Evolutionary conservation across 2,113 vertebrate genomes (phyloP).

Genomic region (Abramis brama): DNA sequence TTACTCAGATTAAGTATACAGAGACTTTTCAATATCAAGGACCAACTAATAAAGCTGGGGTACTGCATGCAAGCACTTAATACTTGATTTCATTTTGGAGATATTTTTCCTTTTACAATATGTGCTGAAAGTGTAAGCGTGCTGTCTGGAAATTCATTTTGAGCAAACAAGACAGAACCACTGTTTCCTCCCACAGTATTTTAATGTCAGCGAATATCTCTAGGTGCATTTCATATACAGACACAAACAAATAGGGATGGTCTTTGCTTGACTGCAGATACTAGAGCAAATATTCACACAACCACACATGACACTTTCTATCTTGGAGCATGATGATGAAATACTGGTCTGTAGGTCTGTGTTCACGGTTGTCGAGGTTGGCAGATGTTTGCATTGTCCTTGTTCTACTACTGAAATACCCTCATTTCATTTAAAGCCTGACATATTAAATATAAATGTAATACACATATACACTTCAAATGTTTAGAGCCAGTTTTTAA

Average conservation of each 20-base stretch:
- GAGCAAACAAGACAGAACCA: constrained; percentile 6
- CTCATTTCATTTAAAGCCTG: neutral
- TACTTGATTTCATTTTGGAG: constrained; percentile 5
- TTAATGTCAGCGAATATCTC: neutral
- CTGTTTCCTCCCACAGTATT: constrained; percentile 8
- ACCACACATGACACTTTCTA: neutral
- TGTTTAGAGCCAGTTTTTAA: neutral
- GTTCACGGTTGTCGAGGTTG: neutral
- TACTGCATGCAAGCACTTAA: neutral
- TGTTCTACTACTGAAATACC: neutral
- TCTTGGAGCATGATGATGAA: neutral
- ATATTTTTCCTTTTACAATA: neutral
- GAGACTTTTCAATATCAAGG: neutral
- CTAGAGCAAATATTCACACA: neutral
- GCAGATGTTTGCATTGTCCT: neutral
- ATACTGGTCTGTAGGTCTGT: neutral
- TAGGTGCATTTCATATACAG: neutral
- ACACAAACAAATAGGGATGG: constrained; percentile 14
- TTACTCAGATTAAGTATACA: constrained; percentile 4
- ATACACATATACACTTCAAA: neutral
- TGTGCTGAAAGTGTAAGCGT: neutral
- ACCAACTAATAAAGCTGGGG: neutral
- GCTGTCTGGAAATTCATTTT: neutral
- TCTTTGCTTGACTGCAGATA: constrained; percentile 6
- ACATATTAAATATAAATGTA: neutral